Conservation (phyloP, 2,888 invertebrate genomes). For the Gisinianus flammeolus region DNA sequence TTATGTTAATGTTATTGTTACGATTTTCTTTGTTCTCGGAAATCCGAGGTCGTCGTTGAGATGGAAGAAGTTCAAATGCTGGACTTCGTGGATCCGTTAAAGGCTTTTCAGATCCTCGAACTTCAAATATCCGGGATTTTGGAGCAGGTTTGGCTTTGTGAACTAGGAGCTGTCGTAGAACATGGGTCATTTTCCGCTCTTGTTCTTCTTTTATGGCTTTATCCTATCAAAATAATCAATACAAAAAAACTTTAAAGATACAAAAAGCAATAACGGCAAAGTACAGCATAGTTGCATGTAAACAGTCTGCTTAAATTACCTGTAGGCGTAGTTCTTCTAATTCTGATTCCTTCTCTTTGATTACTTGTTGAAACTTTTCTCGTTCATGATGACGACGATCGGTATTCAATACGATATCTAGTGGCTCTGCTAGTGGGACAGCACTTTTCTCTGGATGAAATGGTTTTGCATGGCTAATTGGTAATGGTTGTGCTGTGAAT, state of each 20-base stretch:
- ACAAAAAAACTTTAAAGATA: no score
- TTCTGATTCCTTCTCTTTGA: constrained; percentile 66
- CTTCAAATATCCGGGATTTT: constrained; percentile 64
- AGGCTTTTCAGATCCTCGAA: constrained; percentile 65
- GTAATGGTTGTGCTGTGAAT: constrained; percentile 71
- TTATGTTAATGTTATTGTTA: no score
- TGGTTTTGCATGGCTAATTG: constrained; percentile 70
- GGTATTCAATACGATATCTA: constrained; percentile 70
- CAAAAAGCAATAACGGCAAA: no score
- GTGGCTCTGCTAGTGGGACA: constrained; percentile 63
- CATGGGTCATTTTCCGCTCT: constrained; percentile 30
- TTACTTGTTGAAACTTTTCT: constrained; percentile 67
- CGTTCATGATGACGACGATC: constrained; percentile 70
- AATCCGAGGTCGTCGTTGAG: constrained; percentile 43
- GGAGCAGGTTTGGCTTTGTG: constrained; percentile 71
- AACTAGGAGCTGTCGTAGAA: constrained; percentile 61
- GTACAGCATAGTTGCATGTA: background rate
- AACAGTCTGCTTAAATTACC: constrained; percentile 26
- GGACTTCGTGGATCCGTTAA: constrained; percentile 73
- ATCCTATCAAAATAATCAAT: constrained; percentile 26
- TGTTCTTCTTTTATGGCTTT: constrained; percentile 42
- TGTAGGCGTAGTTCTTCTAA: constrained; percentile 64
- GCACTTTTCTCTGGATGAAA: constrained; percentile 69
- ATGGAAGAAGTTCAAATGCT: constrained; percentile 53
- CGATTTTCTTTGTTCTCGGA: no score